phyloP scores from a whole-genome alignment of 2,113 vertebrate genomes.

The Chaetorhynchus papuensis region DNA sequence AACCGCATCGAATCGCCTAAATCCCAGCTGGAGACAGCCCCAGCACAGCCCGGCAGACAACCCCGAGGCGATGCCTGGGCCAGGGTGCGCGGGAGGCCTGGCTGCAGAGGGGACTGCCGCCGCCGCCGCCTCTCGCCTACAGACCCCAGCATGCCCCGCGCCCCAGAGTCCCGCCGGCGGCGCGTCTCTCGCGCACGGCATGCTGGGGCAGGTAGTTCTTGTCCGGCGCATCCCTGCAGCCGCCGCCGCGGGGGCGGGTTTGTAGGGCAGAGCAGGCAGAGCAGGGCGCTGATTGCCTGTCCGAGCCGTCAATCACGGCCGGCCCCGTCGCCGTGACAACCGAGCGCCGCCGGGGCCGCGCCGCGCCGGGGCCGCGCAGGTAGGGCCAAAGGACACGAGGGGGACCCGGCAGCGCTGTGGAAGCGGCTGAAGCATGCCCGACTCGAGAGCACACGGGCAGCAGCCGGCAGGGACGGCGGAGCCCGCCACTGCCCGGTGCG shows the following conservation, averaged over 20 bases:
- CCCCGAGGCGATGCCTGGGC: fast-evolving
- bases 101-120: fast-evolving
- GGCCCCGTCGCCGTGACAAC: not conserved
- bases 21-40: not conserved
- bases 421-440: not conserved
- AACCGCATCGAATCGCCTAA: not conserved
- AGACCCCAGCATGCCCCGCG: not conserved
- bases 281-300: not conserved
- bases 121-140: not conserved
- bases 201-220: not conserved
- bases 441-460: not conserved
- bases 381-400: not conserved
- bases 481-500: not conserved
- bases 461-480: not conserved
- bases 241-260: not conserved
- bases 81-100: fast-evolving
- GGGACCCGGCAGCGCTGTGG: not conserved
- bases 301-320: not conserved
- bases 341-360: not conserved
- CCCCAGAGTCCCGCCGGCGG: fast-evolving
- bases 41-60: not conserved
- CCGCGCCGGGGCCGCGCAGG: not conserved
- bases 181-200: fast-evolving
- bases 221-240: fast-evolving
- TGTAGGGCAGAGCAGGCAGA: no score